Evolutionary conservation across 2,113 vertebrate genomes (phyloP).

Genomic region (Syrmaticus mikado): DNA sequence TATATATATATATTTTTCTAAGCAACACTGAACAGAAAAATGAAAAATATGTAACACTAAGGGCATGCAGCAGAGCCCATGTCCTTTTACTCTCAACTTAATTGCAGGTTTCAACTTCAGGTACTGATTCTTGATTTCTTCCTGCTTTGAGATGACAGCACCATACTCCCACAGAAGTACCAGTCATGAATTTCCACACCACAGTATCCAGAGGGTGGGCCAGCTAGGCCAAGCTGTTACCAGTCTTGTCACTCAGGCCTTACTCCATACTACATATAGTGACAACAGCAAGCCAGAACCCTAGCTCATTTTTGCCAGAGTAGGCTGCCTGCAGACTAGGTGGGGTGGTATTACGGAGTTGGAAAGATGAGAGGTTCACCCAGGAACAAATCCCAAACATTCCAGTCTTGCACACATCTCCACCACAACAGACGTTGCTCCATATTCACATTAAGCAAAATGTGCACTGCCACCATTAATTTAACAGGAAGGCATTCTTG

Average conservation of each 20-base stretch:
- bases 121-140: not conserved
- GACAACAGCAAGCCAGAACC: not conserved
- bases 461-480: not conserved
- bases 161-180: not conserved
- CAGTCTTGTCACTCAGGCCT: not conserved
- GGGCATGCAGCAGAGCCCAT: fast-evolving
- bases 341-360: not conserved
- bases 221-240: not conserved
- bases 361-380: not conserved
- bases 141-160: not conserved
- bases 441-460: not conserved
- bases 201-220: not conserved
- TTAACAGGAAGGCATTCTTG: not conserved
- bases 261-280: fast-evolving
- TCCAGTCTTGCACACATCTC: not conserved
- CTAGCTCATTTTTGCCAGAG: not conserved
- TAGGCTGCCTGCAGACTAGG: not conserved
- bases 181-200: not conserved
- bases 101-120: not conserved
- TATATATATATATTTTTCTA: too few species aligned
- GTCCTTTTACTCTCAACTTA: not conserved
- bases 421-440: not conserved
- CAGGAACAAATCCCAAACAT: not conserved
- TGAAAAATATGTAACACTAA: not conserved
- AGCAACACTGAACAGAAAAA: not conserved